These are phyloP conservation scores for Olivierus martensii DNA, from an alignment of 1,140 invertebrate species.

Conservation along the genomic window DNA sequence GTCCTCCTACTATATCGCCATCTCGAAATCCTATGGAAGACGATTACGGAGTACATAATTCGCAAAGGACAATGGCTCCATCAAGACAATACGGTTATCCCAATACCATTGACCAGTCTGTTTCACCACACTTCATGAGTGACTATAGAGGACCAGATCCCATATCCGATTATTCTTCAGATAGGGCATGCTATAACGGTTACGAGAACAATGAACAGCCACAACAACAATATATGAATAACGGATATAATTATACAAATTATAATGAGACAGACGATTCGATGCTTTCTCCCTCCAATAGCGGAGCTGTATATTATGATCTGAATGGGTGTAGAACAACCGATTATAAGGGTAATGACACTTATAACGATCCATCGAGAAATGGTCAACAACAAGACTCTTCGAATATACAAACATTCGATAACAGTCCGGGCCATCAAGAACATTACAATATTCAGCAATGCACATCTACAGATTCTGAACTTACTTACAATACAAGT, in stretches of 20 bases:
- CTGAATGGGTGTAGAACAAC: constrained; percentile 9
- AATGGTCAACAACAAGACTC: constrained; percentile 7
- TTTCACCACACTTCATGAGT: neutral
- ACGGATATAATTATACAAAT: no score
- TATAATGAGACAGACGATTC: no score
- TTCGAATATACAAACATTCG: constrained; percentile 12
- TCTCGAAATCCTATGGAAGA: neutral
- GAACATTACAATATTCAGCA: constrained; percentile 9
- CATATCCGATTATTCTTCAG: no score
- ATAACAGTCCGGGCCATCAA: constrained; percentile 6
- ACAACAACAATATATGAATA: neutral
- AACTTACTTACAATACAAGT: constrained; percentile 4
- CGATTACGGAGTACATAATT: no score
- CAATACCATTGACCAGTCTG: neutral
- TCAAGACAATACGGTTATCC: no score
- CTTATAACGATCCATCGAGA: constrained; percentile 5
- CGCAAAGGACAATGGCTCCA: no score
- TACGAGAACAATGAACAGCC: neutral
- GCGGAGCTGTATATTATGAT: constrained; percentile 1
- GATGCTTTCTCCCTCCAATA: no score
- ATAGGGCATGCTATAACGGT: no score
- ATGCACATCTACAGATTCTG: constrained; percentile 5
- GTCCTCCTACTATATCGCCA: constrained; percentile 2
- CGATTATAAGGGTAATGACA: neutral
- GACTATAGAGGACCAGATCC: neutral